Conservation (phyloP, 2,888 invertebrate genomes). For the Abrostola triplasia region DNA sequence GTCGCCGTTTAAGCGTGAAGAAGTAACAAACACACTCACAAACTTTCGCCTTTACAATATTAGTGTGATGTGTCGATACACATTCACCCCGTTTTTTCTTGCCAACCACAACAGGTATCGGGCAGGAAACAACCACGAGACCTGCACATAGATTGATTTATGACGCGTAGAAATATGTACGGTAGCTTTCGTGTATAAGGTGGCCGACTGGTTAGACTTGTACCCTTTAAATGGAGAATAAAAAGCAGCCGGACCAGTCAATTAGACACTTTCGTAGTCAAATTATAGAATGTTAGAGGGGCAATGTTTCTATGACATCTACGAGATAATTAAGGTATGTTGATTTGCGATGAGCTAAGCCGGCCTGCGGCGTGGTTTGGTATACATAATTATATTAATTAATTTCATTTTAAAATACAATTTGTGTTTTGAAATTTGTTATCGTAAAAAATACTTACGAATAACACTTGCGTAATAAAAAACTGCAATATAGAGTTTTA, state of each 20-base stretch:
- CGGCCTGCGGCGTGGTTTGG: too few relatives aligned
- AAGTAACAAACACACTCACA: too few relatives aligned
- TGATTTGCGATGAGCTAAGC: too few relatives aligned
- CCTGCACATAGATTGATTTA: constrained; percentile 65
- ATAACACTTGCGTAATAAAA: too few relatives aligned
- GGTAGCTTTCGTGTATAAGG: constrained; percentile 36
- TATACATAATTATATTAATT: too few relatives aligned
- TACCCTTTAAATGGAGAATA: constrained; percentile 62
- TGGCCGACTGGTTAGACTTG: constrained; percentile 44
- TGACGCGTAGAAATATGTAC: constrained; percentile 33
- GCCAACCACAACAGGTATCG: constrained; percentile 2
- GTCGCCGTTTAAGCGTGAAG: too few relatives aligned
- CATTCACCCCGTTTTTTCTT: constrained; percentile 1
- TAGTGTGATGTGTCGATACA: not conserved
- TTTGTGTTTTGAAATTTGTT: too few relatives aligned
- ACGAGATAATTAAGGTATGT: constrained; percentile 53
- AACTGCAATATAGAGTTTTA: too few relatives aligned
- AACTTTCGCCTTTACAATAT: too few relatives aligned
- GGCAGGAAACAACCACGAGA: constrained; percentile 56
- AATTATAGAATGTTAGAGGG: constrained; percentile 54
- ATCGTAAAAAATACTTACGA: too few relatives aligned
- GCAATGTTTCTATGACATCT: constrained; percentile 46
- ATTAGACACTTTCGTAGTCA: constrained; percentile 70
- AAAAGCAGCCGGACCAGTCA: constrained; percentile 61
- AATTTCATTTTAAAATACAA: too few relatives aligned